A percentile compares a stretch with the other conserved stretches of the same genome.
phyloP scores from a whole-genome alignment of 2,797 vertebrate genomes.

The Sciaenops ocellatus region DNA sequence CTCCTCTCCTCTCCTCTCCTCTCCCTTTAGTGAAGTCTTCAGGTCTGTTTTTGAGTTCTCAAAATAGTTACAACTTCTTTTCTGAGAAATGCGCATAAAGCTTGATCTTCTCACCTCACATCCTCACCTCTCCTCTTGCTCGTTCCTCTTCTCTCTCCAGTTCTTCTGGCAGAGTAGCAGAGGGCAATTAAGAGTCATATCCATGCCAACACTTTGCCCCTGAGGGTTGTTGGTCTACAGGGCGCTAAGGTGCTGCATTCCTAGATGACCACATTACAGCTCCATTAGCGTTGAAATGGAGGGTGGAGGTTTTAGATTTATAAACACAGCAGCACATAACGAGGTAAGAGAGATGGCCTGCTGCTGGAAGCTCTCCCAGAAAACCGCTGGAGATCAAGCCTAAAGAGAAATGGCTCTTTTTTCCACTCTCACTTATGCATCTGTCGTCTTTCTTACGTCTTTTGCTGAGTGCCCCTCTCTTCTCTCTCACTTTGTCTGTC shows the following conservation, averaged over 20 bases:
- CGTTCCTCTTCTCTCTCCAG: conserved; percentile 2
- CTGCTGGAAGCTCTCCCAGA: conserved; percentile 53
- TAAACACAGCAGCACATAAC: conserved; percentile 45
- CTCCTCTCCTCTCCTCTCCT: background rate
- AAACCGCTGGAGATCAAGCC: conserved; percentile 31
- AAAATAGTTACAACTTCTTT: background rate
- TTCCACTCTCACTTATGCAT: conserved; percentile 18
- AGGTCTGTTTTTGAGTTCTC: background rate
- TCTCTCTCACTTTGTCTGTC: background rate
- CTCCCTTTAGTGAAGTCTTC: background rate
- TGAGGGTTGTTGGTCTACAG: conserved; percentile 25
- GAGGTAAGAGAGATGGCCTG: conserved; percentile 22
- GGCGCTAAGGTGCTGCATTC: conserved; percentile 34
- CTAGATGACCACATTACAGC: conserved; percentile 53
- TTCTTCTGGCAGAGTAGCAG: conserved; percentile 19
- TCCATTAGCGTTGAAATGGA: conserved; percentile 58
- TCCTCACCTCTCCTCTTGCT: background rate
- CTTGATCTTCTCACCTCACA: conserved; percentile 14
- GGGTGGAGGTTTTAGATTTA: conserved; percentile 30
- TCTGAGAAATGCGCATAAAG: background rate
- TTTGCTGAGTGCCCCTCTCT: background rate
- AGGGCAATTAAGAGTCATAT: conserved; percentile 29
- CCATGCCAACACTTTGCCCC: conserved; percentile 50
- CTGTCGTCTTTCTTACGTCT: conserved; percentile 13
- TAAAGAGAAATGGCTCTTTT: conserved; percentile 30